Percentiles rank a stretch among this genome's conserved stretches.
phyloP scores from a whole-genome alignment of 2,888 invertebrate species.

The Laspeyria flexula region DNA sequence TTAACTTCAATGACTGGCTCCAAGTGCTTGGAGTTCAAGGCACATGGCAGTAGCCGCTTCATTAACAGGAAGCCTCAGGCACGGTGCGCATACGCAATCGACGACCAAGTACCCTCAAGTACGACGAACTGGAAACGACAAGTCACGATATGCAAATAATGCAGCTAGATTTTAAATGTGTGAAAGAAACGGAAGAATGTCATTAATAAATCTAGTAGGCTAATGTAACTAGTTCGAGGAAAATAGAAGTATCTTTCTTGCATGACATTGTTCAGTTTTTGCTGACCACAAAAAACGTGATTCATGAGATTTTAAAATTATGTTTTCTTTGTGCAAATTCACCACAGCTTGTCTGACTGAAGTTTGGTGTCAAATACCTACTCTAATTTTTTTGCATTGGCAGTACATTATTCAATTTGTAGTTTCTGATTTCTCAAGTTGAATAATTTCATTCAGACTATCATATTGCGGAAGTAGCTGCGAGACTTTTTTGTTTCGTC shows the following conservation, averaged over 20 bases:
- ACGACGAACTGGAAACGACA: constrained; percentile 45
- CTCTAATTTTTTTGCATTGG: no score
- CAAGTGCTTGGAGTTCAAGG: constrained; percentile 29
- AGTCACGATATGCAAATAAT: constrained; percentile 54
- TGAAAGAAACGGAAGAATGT: constrained; percentile 34
- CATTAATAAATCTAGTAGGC: constrained; percentile 43
- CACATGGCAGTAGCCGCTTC: constrained; percentile 51
- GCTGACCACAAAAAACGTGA: not conserved
- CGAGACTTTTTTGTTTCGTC: constrained; percentile 18
- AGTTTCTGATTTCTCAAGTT: not conserved
- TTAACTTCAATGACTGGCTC: constrained; percentile 40
- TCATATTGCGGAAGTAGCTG: constrained; percentile 16
- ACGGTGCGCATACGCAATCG: constrained; percentile 72
- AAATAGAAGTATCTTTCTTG: constrained; percentile 8
- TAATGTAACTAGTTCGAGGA: constrained; percentile 34
- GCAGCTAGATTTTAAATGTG: constrained; percentile 43
- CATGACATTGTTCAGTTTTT: not conserved
- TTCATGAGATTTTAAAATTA: not conserved
- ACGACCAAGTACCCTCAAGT: constrained; percentile 13
- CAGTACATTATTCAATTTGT: not conserved
- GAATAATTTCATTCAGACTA: not conserved
- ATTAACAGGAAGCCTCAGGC: constrained; percentile 74
- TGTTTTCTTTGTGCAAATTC: not conserved
- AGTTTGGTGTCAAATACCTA: no score
- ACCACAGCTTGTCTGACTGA: not conserved